phyloP scores from a whole-genome alignment of 1,140 invertebrate species.

The Pogonomyrmex californicus region DNA sequence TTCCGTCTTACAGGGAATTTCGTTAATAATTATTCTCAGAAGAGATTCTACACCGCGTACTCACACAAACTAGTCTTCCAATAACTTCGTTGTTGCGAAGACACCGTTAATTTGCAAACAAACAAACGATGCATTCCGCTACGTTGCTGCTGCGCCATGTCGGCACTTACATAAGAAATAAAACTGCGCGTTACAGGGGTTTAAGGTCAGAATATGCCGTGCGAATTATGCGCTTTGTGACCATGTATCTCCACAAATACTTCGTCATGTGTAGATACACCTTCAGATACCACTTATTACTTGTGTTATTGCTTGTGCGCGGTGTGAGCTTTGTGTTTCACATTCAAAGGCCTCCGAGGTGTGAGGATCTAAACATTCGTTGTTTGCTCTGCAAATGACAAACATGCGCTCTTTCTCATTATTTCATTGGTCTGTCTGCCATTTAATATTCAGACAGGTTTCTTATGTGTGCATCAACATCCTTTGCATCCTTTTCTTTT shows the following conservation, averaged over 20 bases:
- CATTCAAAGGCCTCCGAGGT: background rate
- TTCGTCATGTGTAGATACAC: background rate
- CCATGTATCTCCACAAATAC: background rate
- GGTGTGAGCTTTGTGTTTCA: background rate
- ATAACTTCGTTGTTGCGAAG: constrained; percentile 19
- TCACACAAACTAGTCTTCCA: background rate
- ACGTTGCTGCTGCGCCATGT: background rate
- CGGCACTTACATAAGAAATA: constrained; percentile 31
- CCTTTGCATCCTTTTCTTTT: background rate
- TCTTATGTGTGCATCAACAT: background rate
- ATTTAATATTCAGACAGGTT: background rate
- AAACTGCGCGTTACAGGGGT: constrained; percentile 11
- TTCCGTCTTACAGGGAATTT: background rate
- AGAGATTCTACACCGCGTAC: background rate
- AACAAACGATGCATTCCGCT: constrained; percentile 30
- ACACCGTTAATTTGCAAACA: constrained; percentile 45
- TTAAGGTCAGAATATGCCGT: constrained; percentile 11
- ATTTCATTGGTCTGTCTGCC: background rate
- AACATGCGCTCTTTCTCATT: background rate
- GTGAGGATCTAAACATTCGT: background rate
- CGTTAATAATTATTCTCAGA: background rate
- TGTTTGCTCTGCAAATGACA: background rate
- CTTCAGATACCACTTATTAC: background rate
- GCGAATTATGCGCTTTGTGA: no score
- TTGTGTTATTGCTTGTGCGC: background rate